Evolutionary conservation across 2,797 vertebrate species (phyloP).

Genomic region (Petrocephalus sullivani): DNA sequence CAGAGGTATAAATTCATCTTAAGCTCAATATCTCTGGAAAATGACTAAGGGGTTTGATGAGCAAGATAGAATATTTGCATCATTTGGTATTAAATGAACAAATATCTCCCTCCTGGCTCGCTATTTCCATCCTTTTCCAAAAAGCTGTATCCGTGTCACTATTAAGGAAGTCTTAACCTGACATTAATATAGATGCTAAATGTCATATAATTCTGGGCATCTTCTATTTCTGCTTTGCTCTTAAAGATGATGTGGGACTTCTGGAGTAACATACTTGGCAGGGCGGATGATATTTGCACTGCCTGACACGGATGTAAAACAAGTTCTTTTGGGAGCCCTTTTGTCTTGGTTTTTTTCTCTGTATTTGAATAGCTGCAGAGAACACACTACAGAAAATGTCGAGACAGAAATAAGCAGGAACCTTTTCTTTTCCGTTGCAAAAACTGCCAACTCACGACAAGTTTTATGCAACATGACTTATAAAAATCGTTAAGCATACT

Average conservation of each 20-base stretch:
- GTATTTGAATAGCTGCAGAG: not conserved
- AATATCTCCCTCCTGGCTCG: not conserved
- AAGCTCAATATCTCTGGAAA: not conserved
- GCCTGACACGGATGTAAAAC: not conserved
- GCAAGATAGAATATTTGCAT: not conserved
- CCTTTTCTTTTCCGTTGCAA: not conserved
- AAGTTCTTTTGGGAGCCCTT: not conserved
- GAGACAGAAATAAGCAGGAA: no score
- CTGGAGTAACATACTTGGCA: not conserved
- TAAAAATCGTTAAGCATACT: not conserved
- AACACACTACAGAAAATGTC: no score
- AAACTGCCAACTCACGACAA: not conserved
- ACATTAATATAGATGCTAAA: not conserved
- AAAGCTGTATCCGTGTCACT: not conserved
- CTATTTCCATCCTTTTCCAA: not conserved
- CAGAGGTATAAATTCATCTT: not conserved
- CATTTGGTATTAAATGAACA: not conserved
- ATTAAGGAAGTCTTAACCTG: not conserved
- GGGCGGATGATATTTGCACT: not conserved
- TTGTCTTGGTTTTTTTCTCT: not conserved
- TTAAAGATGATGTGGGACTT: not conserved
- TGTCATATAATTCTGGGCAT: not conserved
- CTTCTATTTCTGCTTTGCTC: not conserved
- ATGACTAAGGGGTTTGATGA: not conserved
- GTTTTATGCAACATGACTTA: not conserved